Conservation (phyloP, 23 tunicate species). For the Botrylloides violaceus region DNA sequence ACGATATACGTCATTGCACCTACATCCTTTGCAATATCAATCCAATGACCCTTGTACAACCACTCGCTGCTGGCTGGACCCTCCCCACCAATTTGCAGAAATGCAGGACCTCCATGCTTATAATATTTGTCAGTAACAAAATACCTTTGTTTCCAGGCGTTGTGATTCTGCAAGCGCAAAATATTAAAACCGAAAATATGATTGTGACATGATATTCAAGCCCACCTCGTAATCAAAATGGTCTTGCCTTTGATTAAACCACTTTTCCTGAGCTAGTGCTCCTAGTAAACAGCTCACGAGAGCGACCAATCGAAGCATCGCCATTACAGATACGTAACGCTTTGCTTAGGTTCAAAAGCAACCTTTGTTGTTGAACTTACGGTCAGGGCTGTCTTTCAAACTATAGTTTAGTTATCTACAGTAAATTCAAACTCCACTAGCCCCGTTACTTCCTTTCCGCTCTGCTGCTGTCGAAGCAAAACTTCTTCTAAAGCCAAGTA, state of each 20-base stretch:
- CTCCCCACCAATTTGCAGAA: slow-evolving; percentile 72
- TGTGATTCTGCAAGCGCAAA: slow-evolving; percentile 14
- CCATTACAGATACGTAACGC: too few relatives aligned
- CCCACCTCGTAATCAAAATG: slow-evolving; percentile 18
- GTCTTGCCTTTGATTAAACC: slow-evolving; percentile 14
- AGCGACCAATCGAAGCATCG: too few relatives aligned
- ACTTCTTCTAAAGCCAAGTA: too few relatives aligned
- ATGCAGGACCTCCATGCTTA: slow-evolving; percentile 54
- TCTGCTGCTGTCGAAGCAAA: too few relatives aligned
- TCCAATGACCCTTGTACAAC: slow-evolving; percentile 83
- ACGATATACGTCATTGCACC: slow-evolving; percentile 51
- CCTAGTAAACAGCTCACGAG: too few relatives aligned
- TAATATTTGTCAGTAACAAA: slow-evolving; percentile 20
- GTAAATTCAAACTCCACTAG: too few relatives aligned
- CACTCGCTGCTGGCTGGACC: slow-evolving; percentile 66
- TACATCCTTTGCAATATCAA: slow-evolving; percentile 54
- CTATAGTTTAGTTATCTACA: too few relatives aligned
- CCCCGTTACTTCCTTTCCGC: too few relatives aligned
- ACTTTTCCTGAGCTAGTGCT: slow-evolving; percentile 11
- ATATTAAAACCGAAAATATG: background rate
- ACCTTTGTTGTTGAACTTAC: too few relatives aligned
- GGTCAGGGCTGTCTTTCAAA: too few relatives aligned
- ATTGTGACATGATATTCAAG: background rate
- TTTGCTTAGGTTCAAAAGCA: too few relatives aligned
- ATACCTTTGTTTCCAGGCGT: slow-evolving; percentile 46